Evolutionary conservation across 2,113 vertebrate species (phyloP).

Genomic region (Macrotis lagotis): DNA sequence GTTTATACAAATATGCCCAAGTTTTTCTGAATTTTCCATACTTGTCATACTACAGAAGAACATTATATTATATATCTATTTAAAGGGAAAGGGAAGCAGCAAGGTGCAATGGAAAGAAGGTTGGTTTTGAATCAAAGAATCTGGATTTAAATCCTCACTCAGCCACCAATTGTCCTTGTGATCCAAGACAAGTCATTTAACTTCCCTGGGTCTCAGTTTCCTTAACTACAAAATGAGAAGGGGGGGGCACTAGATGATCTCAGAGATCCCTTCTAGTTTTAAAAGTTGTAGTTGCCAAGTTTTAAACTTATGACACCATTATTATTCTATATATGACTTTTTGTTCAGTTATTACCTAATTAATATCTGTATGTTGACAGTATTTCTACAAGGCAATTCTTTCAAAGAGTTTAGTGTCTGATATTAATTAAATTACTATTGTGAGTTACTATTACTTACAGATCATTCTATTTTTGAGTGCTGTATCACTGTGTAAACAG

Average conservation of each 20-base stretch:
- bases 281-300: neutral
- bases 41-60: too few relatives aligned
- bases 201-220: neutral
- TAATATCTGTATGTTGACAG: neutral
- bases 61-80: neutral
- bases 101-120: neutral
- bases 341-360: neutral
- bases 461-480: neutral
- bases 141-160: neutral
- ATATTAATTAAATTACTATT: neutral
- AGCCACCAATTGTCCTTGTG: neutral
- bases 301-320: neutral
- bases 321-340: neutral
- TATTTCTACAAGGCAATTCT: neutral
- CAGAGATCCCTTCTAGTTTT: neutral
- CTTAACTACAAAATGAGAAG: neutral
- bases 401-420: neutral
- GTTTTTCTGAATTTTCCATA: too few relatives aligned
- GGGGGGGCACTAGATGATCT: neutral
- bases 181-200: neutral
- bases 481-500: neutral
- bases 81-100: neutral
- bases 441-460: neutral
- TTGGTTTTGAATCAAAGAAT: neutral
- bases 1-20: too few relatives aligned